Base-by-base conservation (phyloP, 2,113 vertebrate genomes). In the Limanda limanda region DNA sequence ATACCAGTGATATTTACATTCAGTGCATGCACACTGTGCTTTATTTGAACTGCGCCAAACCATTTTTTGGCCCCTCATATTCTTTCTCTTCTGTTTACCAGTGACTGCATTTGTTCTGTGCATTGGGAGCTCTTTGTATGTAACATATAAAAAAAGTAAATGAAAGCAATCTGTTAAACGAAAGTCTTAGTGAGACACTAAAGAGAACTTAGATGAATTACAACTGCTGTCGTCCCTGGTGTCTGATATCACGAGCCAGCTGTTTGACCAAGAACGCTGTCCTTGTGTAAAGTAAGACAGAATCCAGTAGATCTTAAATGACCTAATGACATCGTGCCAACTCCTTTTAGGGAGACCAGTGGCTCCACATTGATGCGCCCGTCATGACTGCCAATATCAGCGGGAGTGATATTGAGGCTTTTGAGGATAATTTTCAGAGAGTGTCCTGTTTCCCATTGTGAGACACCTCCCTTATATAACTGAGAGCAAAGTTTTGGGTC, bases 341-440 rank as follows among this genome's bases (percentile, higher is more conserved):
- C 8, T 37, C 35, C 8, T 37, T 37, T 37, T 37, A 37, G 35
- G 35, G 35, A 37, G 35, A 37, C 40, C 12, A 42, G 40, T 42
- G 40, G 40, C 4, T 48, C 47, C 0, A 1, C 17, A 18, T 5
- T 15, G 47, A 48, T 15, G 18, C 17, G 47, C 47, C 47, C 5
- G 17, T 51, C 47, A 51, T 47, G 45, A 47, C 31, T 31, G 31
- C 31, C 31, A 31, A 31, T 31, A 31, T 31, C 31, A 31, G 31
- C 6, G 7, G 31, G 31, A 31, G 31, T 31, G 6, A 47, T 47
- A 14, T 48, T 56, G 4, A 54, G 14, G 25, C 17, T 67, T 63
- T 37, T 27, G 12, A 66, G 51, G 15, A n/a, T 59, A 27, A 78
- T 24, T 40, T 61, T 52, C n/a, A 74, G 9, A 47, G 45, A 47